Evolutionary conservation across 2,888 invertebrate species (phyloP).

Genomic region (Daptonema setosum): DNA sequence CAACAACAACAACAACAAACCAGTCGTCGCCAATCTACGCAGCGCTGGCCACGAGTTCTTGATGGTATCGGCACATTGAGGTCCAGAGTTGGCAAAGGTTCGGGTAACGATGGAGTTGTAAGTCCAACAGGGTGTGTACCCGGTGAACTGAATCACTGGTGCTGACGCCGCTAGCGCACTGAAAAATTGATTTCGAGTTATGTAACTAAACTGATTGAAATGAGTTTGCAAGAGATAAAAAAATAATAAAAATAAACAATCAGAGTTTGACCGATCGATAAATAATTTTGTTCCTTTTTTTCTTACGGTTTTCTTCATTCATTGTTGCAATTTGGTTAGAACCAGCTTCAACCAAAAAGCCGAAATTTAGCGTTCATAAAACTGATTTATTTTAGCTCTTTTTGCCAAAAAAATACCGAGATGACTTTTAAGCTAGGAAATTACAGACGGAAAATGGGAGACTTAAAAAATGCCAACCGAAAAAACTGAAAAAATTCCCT

Average conservation of each 20-base stretch:
- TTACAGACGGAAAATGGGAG: no score
- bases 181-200: constrained; percentile 12
- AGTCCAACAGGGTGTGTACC: constrained; percentile 51
- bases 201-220: not conserved
- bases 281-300: not conserved
- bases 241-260: not conserved
- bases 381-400: no score
- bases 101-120: constrained; percentile 56
- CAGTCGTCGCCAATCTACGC: constrained; percentile 33
- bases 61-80: constrained; percentile 47
- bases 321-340: no score
- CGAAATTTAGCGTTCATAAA: no score
- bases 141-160: constrained; percentile 64
- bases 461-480: no score
- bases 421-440: no score
- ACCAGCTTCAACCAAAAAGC: no score
- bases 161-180: constrained; percentile 79
- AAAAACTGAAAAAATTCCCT: no score
- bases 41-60: constrained; percentile 54
- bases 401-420: no score
- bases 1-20: constrained; percentile 31
- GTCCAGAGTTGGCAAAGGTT: constrained; percentile 41
- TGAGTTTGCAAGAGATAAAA: not conserved
- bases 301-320: not conserved
- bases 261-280: not conserved